phyloP scores from a whole-genome alignment of 2,888 invertebrate species.

The Tethea ocularis region DNA sequence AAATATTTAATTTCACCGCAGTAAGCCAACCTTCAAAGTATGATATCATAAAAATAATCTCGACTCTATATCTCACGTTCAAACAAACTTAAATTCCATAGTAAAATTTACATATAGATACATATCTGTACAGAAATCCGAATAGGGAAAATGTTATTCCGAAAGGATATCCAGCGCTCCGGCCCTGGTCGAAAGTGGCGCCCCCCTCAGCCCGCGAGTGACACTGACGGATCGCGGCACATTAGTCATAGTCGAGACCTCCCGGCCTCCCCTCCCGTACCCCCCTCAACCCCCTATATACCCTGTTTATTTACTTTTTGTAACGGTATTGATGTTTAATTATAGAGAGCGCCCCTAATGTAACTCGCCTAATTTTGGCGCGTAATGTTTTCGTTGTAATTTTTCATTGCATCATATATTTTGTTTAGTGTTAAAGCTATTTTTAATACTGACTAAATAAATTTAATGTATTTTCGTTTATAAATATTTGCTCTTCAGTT shows the following conservation, averaged over 20 bases:
- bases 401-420: constrained; percentile 55
- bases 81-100: constrained; percentile 48
- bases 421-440: constrained; percentile 27
- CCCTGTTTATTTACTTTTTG: constrained; percentile 84
- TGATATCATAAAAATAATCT: constrained; percentile 16
- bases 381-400: constrained; percentile 70
- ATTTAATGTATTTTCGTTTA: neutral
- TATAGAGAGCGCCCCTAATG: constrained; percentile 75
- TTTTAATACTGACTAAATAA: neutral
- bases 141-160: constrained; percentile 76
- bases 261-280: constrained; percentile 64
- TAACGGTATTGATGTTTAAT: constrained; percentile 84
- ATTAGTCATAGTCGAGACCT: constrained; percentile 87
- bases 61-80: constrained; percentile 30
- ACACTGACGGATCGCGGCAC: constrained; percentile 88
- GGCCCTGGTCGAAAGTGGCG: constrained; percentile 73
- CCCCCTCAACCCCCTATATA: constrained; percentile 70
- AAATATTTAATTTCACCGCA: neutral
- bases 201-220: constrained; percentile 78
- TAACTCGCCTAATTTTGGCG: constrained; percentile 71
- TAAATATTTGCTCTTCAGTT: neutral
- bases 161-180: constrained; percentile 71
- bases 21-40: neutral
- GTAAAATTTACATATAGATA: constrained; percentile 73
- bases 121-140: constrained; percentile 57